Conservation (phyloP, 2,113 vertebrate species). For the Entelurus aequoreus region DNA sequence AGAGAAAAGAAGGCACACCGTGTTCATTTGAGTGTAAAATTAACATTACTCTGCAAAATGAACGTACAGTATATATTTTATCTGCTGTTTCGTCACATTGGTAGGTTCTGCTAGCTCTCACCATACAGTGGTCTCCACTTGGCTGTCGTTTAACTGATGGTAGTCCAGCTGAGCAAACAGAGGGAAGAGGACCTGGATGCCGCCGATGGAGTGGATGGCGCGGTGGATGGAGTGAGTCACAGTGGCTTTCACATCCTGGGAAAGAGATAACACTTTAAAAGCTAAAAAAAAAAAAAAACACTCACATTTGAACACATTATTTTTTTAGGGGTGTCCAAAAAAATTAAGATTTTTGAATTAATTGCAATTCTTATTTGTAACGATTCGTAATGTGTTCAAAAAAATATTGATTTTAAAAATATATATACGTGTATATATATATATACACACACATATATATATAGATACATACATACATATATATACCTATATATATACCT, state of each 20-base stretch:
- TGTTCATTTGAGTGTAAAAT: not conserved
- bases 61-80: not conserved
- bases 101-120: conserved; percentile 25
- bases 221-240: conserved; percentile 97
- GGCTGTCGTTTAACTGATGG: conserved; percentile 82
- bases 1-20: conserved; percentile 15
- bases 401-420: too few species aligned
- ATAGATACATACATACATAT: too few species aligned
- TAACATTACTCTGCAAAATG: not conserved
- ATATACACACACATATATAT: too few species aligned
- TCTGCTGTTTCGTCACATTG: not conserved
- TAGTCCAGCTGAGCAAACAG: conserved; percentile 94
- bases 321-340: too few species aligned
- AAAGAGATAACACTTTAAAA: not conserved
- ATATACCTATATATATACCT: too few species aligned
- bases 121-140: conserved; percentile 91
- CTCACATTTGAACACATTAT: too few species aligned
- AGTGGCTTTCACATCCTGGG: conserved; percentile 92
- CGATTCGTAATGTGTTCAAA: too few species aligned
- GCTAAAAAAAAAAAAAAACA: not conserved
- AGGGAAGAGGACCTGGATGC: conserved; percentile 94
- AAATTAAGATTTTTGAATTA: too few species aligned
- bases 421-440: too few species aligned
- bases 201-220: conserved; percentile 93
- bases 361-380: too few species aligned